Conservation (phyloP, 2,113 vertebrate genomes). For the Enhydra lutris region DNA sequence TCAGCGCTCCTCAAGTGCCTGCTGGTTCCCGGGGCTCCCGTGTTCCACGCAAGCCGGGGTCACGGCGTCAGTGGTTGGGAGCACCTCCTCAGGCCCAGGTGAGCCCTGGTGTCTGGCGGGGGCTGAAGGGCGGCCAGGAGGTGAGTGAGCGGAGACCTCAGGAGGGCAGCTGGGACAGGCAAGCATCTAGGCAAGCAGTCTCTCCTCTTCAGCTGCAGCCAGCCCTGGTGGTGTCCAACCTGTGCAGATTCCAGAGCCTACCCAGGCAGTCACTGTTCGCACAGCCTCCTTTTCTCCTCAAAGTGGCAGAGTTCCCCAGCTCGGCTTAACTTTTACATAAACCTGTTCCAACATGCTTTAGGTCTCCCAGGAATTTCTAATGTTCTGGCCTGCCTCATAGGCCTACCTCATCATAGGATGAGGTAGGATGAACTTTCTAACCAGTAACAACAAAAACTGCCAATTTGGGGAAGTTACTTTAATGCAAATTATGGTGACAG, state of each 20-base stretch:
- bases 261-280: not conserved
- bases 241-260: not conserved
- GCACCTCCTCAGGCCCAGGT: not conserved
- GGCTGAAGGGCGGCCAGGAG: not conserved
- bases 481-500: not conserved
- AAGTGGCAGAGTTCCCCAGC: not conserved
- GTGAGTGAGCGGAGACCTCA: accelerated
- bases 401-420: no score
- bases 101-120: not conserved
- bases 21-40: not conserved
- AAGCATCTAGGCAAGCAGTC: not conserved
- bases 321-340: not conserved
- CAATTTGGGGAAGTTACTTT: not conserved
- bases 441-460: not conserved
- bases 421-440: not conserved
- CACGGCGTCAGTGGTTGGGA: no score
- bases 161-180: not conserved
- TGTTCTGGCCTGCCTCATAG: not conserved
- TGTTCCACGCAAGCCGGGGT: not conserved
- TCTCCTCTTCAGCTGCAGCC: not conserved
- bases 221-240: not conserved
- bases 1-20: not conserved
- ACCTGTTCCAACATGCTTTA: not conserved
- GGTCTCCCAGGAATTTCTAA: conserved; percentile 13
- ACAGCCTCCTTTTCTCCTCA: not conserved